A percentile compares a stretch with the other conserved stretches of the same genome.
phyloP scores from a whole-genome alignment of 2,888 invertebrate genomes.

The Abscondita cerata region DNA sequence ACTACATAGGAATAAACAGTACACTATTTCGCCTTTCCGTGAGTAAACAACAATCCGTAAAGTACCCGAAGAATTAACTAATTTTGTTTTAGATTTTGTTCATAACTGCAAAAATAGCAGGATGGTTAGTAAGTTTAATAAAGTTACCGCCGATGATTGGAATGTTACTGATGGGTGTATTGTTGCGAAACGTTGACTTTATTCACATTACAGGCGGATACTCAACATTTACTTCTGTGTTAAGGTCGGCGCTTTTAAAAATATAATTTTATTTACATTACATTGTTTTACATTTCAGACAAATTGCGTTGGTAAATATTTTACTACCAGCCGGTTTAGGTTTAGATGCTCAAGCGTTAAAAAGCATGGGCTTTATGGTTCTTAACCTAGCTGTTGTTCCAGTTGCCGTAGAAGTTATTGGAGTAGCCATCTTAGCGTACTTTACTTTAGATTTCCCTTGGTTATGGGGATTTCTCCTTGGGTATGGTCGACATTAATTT shows the following conservation, averaged over 20 bases:
- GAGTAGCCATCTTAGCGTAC: constrained; percentile 62
- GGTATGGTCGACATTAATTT: constrained; percentile 53
- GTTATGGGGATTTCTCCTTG: constrained; percentile 65
- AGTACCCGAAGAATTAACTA: too few relatives aligned
- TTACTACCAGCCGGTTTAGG: constrained; percentile 71
- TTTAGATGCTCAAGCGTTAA: constrained; percentile 65
- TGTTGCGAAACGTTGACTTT: constrained; percentile 61
- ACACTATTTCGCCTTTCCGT: constrained; percentile 44
- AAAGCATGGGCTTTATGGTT: constrained; percentile 63
- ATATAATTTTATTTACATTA: background rate
- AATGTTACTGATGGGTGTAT: constrained; percentile 68
- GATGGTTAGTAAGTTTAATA: constrained; percentile 38
- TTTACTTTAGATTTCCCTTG: constrained; percentile 66
- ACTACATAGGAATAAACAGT: constrained; percentile 42
- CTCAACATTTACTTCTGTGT: constrained; percentile 58
- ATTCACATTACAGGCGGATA: constrained; percentile 59
- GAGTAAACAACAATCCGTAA: constrained; percentile 27
- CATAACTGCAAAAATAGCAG: constrained; percentile 45
- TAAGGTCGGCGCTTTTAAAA: too few relatives aligned
- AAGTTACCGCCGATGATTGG: constrained; percentile 66
- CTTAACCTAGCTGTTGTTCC: constrained; percentile 66
- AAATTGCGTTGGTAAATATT: constrained; percentile 69
- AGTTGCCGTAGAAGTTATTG: constrained; percentile 64
- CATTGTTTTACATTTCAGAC: constrained; percentile 54
- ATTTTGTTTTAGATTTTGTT: constrained; percentile 43